Conservation (phyloP, 92 coral and sea anemone genomes). For the Umimayanthus kanabou region DNA sequence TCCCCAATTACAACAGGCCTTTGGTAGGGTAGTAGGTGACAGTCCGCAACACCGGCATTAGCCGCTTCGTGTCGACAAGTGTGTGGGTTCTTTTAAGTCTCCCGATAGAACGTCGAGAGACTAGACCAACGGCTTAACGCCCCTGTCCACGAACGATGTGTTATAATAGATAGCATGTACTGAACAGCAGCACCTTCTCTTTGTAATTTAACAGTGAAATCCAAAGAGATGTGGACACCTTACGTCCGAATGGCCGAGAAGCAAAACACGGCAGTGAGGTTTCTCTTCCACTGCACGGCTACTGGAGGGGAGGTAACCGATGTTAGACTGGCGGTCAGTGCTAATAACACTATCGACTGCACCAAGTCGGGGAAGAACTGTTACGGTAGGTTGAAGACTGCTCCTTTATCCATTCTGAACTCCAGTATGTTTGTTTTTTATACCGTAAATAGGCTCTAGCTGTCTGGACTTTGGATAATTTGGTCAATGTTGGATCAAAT, state of each 20-base stretch:
- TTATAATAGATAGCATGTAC: too few species aligned
- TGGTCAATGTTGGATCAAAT: too few species aligned
- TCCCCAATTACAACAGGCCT: too few species aligned
- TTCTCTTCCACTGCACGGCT: conserved; percentile 58
- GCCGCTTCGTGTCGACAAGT: too few species aligned
- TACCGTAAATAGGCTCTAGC: background rate
- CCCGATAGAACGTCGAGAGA: too few species aligned
- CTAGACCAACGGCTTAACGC: too few species aligned
- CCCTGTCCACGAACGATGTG: too few species aligned
- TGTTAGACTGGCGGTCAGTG: conserved; percentile 44
- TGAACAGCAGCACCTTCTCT: background rate
- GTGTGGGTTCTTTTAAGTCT: too few species aligned
- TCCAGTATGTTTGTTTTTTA: background rate
- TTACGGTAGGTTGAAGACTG: conserved; percentile 49
- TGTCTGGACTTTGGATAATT: background rate
- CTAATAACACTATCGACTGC: conserved; percentile 66
- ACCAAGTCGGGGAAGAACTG: conserved; percentile 49
- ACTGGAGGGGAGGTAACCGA: conserved; percentile 45
- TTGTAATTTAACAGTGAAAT: conserved; percentile 42
- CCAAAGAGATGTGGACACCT: conserved; percentile 44
- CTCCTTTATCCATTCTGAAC: background rate
- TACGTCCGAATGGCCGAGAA: conserved; percentile 52
- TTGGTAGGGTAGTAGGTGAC: too few species aligned
- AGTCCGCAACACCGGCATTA: too few species aligned
- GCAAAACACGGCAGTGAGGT: conserved; percentile 60